These are phyloP conservation scores for Sciaenops ocellatus DNA, from an alignment of 2,797 vertebrate species.

Conservation along the genomic window DNA sequence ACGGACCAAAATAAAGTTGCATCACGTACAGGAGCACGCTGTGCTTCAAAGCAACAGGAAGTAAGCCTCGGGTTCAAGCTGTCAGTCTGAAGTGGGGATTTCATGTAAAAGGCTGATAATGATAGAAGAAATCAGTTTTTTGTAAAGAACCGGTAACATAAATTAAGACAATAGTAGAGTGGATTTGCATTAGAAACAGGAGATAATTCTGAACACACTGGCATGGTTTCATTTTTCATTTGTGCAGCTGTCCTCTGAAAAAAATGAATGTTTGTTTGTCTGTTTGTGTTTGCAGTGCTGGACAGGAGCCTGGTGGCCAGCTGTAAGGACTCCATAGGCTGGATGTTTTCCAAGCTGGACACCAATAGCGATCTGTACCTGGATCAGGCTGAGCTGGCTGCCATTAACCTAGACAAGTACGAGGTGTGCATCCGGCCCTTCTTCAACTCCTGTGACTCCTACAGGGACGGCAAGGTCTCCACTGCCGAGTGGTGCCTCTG, in stretches of 20 bases:
- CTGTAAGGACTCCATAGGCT: slow-evolving; percentile 98
- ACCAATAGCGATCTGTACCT: slow-evolving; percentile 94
- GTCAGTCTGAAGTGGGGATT: neutral
- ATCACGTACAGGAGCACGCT: neutral
- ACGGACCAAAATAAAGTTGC: slow-evolving; percentile 6
- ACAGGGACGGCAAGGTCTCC: slow-evolving; percentile 93
- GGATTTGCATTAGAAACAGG: slow-evolving; percentile 23
- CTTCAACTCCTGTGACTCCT: slow-evolving; percentile 99
- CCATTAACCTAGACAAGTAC: slow-evolving; percentile 98
- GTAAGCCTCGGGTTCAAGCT: neutral
- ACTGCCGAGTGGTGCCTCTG: slow-evolving; percentile 98
- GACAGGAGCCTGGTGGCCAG: slow-evolving; percentile 94
- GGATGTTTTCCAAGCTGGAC: slow-evolving; percentile 99
- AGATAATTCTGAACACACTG: slow-evolving; percentile 33
- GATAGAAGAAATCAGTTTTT: neutral
- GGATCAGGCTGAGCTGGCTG: slow-evolving; percentile 93
- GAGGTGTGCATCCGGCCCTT: slow-evolving; percentile 98
- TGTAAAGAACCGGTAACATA: neutral
- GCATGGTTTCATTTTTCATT: slow-evolving; percentile 43
- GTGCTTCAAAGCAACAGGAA: slow-evolving; percentile 30
- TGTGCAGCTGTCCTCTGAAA: slow-evolving; percentile 58
- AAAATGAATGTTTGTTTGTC: slow-evolving; percentile 46
- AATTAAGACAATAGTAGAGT: slow-evolving; percentile 13
- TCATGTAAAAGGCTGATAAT: neutral
- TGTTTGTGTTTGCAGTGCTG: slow-evolving; percentile 85